Base-by-base conservation (phyloP, 1,140 invertebrate genomes). In the Neodiprion pinetum region DNA sequence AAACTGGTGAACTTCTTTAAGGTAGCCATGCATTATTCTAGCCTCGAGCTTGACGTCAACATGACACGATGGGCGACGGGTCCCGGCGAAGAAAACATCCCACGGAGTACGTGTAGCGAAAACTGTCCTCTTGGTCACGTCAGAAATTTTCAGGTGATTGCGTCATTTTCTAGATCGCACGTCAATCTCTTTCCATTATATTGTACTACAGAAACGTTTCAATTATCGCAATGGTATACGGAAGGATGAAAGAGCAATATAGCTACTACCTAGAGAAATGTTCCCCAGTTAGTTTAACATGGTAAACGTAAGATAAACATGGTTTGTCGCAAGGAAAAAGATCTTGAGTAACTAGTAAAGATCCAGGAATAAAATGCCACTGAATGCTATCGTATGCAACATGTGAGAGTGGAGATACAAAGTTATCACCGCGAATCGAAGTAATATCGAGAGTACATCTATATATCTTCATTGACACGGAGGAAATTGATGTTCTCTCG, bases 31-130 rank as follows among this genome's bases (percentile, higher is more conserved):
- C 11, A 61, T 61, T 17, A 14, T 61, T 8, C 11, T 75, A 90
- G 89, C 65, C 77, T 90, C 70, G 72, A 74, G 10, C 80, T 90
- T 48, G 83, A 89, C 75, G 84, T 87, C 72, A 88, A 84, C 49
- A 87, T 87, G 81, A 86, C 89, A 21, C 81, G 80, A 74, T 90
- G 89, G 89, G 77, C 77, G 9, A 80, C 77, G 4, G 84, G 83
- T 53, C 71, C 78, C 40, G 85, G 81, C 71, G 84, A 83, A 53
- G 73, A 68, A 67, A 80, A 85, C 74, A 87, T 89, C 48, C 91
- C 92, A 5, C 82, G 87, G 61, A 94, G 93, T 65, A 89, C 91
- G 11, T 95, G 94, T 83, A 93, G 92, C 78, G 87, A 90, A 28
- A 89, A 91, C 48, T 94, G 93, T 79, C 87, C 89, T 47, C 81